These are phyloP conservation scores for Margarornis squamiger DNA, from an alignment of 2,797 vertebrate genomes.

Conservation along the genomic window DNA sequence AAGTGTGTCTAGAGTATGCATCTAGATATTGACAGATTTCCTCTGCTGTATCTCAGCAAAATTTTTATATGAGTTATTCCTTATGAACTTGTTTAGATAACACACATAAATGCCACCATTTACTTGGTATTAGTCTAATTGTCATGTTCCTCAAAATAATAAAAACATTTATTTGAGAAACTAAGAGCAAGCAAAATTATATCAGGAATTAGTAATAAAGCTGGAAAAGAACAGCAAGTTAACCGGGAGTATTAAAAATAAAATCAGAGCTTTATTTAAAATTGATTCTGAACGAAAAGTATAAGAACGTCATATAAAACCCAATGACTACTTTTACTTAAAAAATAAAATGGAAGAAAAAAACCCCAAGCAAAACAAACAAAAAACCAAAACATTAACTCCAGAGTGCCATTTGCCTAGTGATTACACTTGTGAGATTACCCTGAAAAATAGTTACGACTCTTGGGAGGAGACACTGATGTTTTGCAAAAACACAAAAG, in stretches of 20 bases:
- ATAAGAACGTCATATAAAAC: neutral
- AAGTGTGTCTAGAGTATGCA: neutral
- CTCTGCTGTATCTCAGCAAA: neutral
- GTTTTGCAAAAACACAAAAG: constrained; percentile 40
- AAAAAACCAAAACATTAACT: neutral
- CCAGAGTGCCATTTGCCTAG: neutral
- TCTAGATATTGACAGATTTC: neutral
- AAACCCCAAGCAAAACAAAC: no score
- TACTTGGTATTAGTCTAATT: neutral
- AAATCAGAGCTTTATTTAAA: constrained; percentile 37
- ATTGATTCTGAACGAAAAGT: neutral
- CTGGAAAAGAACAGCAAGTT: neutral
- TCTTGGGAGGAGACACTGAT: constrained; percentile 6
- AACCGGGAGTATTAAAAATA: neutral
- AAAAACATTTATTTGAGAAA: neutral
- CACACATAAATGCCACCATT: neutral
- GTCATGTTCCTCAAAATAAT: neutral
- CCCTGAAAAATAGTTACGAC: constrained; percentile 12
- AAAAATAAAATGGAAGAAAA: neutral
- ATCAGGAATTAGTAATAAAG: neutral
- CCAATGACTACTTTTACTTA: constrained; percentile 3
- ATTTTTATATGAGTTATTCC: neutral
- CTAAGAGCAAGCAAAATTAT: neutral
- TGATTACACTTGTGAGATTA: constrained; percentile 24
- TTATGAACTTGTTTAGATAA: neutral